Conservation (phyloP, 2,888 invertebrate genomes). For the Sinelater perroti region DNA sequence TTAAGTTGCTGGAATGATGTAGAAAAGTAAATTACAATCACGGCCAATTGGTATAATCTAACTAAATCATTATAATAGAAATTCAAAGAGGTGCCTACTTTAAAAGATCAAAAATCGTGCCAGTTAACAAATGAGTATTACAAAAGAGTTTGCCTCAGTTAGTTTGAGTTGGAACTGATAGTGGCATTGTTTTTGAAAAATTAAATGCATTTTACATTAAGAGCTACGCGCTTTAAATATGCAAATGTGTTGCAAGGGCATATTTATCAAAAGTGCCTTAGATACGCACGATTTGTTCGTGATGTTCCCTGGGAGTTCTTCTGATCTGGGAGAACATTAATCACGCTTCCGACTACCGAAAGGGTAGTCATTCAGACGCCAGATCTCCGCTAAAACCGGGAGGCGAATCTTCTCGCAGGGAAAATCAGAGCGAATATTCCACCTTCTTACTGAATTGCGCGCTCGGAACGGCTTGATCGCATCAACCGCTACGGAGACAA, state of each 20-base stretch:
- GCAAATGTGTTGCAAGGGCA: neutral
- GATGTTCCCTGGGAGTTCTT: constrained; percentile 13
- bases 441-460: constrained; percentile 19
- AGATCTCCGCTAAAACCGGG: constrained; percentile 11
- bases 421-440: constrained; percentile 19
- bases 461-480: constrained; percentile 20
- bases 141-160: too few species aligned
- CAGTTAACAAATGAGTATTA: too few species aligned
- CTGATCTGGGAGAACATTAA: constrained; percentile 15
- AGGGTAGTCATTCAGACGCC: constrained; percentile 17
- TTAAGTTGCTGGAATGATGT: too few species aligned
- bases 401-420: constrained; percentile 13
- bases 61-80: too few species aligned
- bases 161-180: too few species aligned
- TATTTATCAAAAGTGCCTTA: constrained; percentile 9
- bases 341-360: constrained; percentile 13
- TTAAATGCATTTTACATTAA: too few species aligned
- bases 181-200: too few species aligned
- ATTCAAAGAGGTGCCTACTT: too few species aligned
- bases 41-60: too few species aligned
- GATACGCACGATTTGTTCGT: constrained; percentile 11
- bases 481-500: constrained; percentile 19
- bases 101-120: too few species aligned
- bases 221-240: too few species aligned
- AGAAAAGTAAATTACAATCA: too few species aligned